Evolutionary conservation across 1,140 invertebrate species (phyloP), one percentile per base, ranked within the genome.

Genomic region (Steinernema khuongi): DNA sequence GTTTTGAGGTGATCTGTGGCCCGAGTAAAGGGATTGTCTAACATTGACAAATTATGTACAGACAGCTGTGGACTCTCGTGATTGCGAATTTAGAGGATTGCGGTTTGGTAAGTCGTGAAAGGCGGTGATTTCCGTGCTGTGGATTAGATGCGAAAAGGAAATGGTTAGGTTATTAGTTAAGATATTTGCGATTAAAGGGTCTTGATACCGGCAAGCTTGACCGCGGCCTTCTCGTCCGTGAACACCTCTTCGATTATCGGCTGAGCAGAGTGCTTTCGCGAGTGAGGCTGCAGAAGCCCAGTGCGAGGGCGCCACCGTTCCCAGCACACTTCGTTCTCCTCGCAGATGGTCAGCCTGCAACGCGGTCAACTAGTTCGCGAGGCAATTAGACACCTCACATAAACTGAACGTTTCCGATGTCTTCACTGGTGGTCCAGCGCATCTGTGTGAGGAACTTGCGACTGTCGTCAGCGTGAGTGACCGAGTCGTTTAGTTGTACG

Each of bases 321-420:
- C 77, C 77, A 78, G 33, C 76, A 78, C n/a, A 78, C 44, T 17
- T 75, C 67, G 68, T 78, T 72, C 44, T 77, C 76, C 17, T 72
- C 67, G 32, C 74, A 74, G 7, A 77, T 68, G 0, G 76, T 77
- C 28, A 67, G 31, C 29, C 76, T 77, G 44, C 50, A 77, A 32
- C 11, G 50, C 50, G 50, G 14, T n/a, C 7, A 60, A 60, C 26
- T 36, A 44, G 22, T n/a, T 73, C 50, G 67, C 71, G 28, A 33
- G 31, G 17, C 60, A 76, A 74, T 36, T 74, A 77, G 31, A 31
- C 26, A 31, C 30, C 70, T 41, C 44, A 79, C 76, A 77, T 68
- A 75, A 79, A 79, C 31, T 79, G 78, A 29, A 79, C 74, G 60
- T 69, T 70, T 18, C 78, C 78, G 19, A 79, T 50, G 30, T 79